A percentile compares a stretch with the other conserved stretches of the same genome.
Evolutionary conservation across 30 jellyfish, hydroid and myxozoan genomes (phyloP).

Genomic region (Hydra vulgaris): DNA sequence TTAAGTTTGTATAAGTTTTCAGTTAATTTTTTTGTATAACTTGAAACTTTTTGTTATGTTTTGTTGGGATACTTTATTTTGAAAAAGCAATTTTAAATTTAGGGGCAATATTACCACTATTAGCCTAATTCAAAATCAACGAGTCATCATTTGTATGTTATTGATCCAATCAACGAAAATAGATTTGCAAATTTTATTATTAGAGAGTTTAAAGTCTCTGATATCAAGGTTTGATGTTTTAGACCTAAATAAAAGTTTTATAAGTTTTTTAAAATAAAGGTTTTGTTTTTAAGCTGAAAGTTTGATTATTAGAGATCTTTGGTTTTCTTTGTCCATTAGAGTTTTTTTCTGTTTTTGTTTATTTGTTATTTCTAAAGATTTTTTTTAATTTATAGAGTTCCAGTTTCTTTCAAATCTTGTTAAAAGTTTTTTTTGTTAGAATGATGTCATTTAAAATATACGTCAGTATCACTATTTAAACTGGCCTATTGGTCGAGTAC

Average conservation of each 20-base stretch:
- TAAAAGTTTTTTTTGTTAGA: no score
- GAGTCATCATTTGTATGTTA: constrained; percentile 56
- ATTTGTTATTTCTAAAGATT: no score
- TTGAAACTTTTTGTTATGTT: no score
- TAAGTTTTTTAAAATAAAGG: background rate
- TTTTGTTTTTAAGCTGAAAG: background rate
- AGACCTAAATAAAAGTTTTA: background rate
- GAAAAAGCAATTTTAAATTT: background rate
- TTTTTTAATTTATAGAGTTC: no score
- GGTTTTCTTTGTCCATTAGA: no score
- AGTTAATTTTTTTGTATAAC: no score
- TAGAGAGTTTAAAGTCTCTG: constrained; percentile 82
- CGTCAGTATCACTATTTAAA: no score
- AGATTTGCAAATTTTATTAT: constrained; percentile 56
- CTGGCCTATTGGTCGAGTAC: no score
- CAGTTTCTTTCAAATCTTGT: no score
- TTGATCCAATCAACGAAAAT: constrained; percentile 78
- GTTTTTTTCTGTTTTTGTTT: no score
- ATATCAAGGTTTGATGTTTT: constrained; percentile 83
- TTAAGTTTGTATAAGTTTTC: background rate
- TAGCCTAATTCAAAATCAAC: constrained; percentile 82
- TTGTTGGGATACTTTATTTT: background rate
- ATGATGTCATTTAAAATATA: no score
- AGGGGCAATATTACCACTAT: constrained; percentile 76
- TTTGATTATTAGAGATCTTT: no score